These are phyloP conservation scores for Lasioglossum baleicum DNA, from an alignment of 1,140 invertebrate species.

Conservation along the genomic window DNA sequence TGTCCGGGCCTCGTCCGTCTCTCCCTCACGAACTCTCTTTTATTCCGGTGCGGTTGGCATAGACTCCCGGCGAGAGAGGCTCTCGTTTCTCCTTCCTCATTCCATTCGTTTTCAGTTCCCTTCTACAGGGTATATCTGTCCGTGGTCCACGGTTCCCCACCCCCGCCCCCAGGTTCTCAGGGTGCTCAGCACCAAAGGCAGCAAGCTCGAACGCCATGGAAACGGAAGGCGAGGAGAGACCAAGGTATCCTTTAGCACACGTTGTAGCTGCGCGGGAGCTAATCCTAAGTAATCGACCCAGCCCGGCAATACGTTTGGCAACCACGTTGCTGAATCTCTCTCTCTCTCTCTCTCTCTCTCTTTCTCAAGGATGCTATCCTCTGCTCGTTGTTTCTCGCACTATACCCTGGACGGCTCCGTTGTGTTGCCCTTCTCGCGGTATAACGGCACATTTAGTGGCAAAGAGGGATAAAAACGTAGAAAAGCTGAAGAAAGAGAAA, in stretches of 20 bases:
- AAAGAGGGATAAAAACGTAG: slow-evolving; percentile 11
- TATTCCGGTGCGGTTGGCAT: slow-evolving; percentile 40
- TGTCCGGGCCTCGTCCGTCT: slow-evolving; percentile 41
- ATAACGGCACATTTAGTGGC: slow-evolving; percentile 53
- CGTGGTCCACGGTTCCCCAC: not conserved
- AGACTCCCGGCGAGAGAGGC: not conserved
- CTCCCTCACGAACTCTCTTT: slow-evolving; percentile 53
- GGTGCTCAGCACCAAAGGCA: too few species aligned
- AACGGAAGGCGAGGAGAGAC: not conserved
- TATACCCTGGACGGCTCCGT: not conserved
- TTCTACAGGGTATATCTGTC: too few species aligned
- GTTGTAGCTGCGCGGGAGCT: slow-evolving; percentile 22
- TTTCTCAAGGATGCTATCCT: too few species aligned
- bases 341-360: too few species aligned
- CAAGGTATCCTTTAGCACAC: slow-evolving; percentile 35
- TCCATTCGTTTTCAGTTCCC: slow-evolving; percentile 63
- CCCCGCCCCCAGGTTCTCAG: not conserved
- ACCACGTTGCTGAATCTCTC: slow-evolving; percentile 7
- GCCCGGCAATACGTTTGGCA: slow-evolving; percentile 44
- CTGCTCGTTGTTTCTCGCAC: not conserved
- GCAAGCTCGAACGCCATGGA: not conserved
- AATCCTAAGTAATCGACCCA: slow-evolving; percentile 58
- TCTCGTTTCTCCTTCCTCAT: slow-evolving; percentile 68
- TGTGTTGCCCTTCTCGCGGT: slow-evolving; percentile 21
- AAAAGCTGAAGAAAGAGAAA: not conserved